Evolutionary conservation across 2,113 vertebrate species (phyloP).

Genomic region (Kryptolebias marmoratus): DNA sequence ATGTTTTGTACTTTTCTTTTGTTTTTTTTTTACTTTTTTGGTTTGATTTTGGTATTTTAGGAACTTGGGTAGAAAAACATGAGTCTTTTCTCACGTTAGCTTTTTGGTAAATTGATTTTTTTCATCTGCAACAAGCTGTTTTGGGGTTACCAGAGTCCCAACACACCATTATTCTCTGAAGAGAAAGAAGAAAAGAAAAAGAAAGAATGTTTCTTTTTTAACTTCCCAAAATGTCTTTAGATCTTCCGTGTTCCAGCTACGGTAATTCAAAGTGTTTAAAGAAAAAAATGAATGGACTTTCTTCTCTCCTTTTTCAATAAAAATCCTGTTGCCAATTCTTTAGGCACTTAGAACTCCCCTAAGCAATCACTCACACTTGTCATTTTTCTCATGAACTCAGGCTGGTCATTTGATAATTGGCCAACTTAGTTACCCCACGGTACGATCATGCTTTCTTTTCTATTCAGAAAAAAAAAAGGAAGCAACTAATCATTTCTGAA

Average conservation of each 20-base stretch:
- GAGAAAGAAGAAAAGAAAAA: background rate
- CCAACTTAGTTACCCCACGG: constrained; percentile 24
- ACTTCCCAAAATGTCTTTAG: background rate
- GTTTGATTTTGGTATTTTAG: background rate
- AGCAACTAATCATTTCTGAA: constrained; percentile 57
- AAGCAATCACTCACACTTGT: background rate
- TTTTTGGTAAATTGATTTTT: background rate
- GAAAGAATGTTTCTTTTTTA: background rate
- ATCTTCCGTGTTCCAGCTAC: background rate
- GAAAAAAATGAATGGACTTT: background rate
- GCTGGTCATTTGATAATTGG: constrained; percentile 12
- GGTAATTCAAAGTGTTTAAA: background rate
- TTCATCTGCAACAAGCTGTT: background rate
- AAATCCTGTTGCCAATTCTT: background rate
- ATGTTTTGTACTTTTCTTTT: too few species aligned
- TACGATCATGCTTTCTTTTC: constrained; percentile 27
- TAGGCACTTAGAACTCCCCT: background rate
- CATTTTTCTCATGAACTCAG: background rate
- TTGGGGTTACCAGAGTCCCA: background rate
- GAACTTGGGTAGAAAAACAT: background rate
- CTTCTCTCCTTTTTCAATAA: background rate
- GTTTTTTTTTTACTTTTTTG: too few species aligned
- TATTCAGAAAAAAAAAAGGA: constrained; percentile 31
- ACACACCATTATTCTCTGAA: background rate
- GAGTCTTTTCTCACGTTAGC: background rate